Percentiles rank a stretch among this genome's conserved stretches.
phyloP scores from a whole-genome alignment of 2,797 vertebrate species.

The Etheostoma perlongum region DNA sequence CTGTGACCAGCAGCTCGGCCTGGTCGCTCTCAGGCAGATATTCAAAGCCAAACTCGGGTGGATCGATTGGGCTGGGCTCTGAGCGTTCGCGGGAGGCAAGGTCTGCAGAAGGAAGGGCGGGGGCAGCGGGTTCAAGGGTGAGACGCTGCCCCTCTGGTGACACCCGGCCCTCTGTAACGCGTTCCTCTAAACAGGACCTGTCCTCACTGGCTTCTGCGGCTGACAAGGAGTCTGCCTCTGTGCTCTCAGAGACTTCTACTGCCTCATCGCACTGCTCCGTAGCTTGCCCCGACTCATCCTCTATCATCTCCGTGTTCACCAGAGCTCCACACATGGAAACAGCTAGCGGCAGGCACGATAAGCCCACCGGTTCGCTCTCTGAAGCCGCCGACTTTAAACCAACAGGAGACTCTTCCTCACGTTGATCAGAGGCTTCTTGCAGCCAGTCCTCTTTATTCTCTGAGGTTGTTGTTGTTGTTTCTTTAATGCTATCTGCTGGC shows the following conservation, averaged over 20 bases:
- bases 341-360: conserved; percentile 85
- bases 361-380: conserved; percentile 63
- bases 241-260: conserved; percentile 54
- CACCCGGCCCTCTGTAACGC: conserved; percentile 27
- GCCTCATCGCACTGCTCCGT: conserved; percentile 49
- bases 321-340: conserved; percentile 86
- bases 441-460: conserved; percentile 23
- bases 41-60: conserved; percentile 73
- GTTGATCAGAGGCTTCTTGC: conserved; percentile 6
- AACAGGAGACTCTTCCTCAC: conserved; percentile 19
- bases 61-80: conserved; percentile 57
- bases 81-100: background rate
- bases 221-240: conserved; percentile 53
- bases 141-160: conserved; percentile 63
- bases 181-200: conserved; percentile 23
- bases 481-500: background rate
- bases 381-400: conserved; percentile 11
- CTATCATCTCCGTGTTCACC: conserved; percentile 61
- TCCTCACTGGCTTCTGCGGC: conserved; percentile 30
- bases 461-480: conserved; percentile 10
- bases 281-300: conserved; percentile 47
- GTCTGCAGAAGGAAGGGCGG: background rate
- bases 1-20: conserved; percentile 88
- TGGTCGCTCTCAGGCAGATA: conserved; percentile 87
- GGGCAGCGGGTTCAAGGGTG: conserved; percentile 21